These are phyloP conservation scores for Stichodactyla helianthus DNA, from an alignment of 64 coral and sea anemone species.

Conservation along the genomic window DNA sequence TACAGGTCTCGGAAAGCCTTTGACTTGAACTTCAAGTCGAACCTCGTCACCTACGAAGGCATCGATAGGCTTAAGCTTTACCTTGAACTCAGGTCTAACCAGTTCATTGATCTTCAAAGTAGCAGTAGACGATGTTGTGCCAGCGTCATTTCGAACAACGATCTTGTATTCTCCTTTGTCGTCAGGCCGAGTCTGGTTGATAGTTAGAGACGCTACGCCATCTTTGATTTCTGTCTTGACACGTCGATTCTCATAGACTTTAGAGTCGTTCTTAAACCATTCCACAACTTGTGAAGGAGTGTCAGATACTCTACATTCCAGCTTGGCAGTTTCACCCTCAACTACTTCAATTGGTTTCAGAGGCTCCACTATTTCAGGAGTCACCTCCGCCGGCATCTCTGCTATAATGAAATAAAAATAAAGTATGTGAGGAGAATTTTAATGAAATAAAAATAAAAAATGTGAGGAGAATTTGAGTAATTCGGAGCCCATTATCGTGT, in stretches of 20 bases:
- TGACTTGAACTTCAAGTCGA: slow-evolving; percentile 56
- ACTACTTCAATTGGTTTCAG: slow-evolving; percentile 63
- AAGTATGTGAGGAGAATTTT: not conserved
- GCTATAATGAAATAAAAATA: slow-evolving; percentile 8
- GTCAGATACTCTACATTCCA: slow-evolving; percentile 49
- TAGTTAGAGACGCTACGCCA: slow-evolving; percentile 26
- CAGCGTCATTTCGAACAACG: slow-evolving; percentile 58
- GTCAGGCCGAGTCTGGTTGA: slow-evolving; percentile 29
- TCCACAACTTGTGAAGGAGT: slow-evolving; percentile 68
- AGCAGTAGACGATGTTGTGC: slow-evolving; percentile 21
- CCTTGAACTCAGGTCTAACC: slow-evolving; percentile 70
- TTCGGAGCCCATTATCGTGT: too few species aligned
- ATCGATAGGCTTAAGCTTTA: slow-evolving; percentile 66
- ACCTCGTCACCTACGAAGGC: slow-evolving; percentile 54
- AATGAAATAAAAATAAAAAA: not conserved
- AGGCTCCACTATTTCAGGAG: slow-evolving; percentile 56
- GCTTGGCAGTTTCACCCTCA: slow-evolving; percentile 60
- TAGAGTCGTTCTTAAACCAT: slow-evolving; percentile 79
- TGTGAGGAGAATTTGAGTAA: too few species aligned
- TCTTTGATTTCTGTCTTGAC: slow-evolving; percentile 41
- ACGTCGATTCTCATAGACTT: slow-evolving; percentile 56
- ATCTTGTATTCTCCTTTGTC: slow-evolving; percentile 85
- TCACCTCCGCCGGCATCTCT: slow-evolving; percentile 48
- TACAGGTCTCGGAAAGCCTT: slow-evolving; percentile 56
- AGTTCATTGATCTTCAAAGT: slow-evolving; percentile 34